Evolutionary conservation across 1,140 invertebrate species (phyloP).

Genomic region (Bursaphelenchus mucronatus): DNA sequence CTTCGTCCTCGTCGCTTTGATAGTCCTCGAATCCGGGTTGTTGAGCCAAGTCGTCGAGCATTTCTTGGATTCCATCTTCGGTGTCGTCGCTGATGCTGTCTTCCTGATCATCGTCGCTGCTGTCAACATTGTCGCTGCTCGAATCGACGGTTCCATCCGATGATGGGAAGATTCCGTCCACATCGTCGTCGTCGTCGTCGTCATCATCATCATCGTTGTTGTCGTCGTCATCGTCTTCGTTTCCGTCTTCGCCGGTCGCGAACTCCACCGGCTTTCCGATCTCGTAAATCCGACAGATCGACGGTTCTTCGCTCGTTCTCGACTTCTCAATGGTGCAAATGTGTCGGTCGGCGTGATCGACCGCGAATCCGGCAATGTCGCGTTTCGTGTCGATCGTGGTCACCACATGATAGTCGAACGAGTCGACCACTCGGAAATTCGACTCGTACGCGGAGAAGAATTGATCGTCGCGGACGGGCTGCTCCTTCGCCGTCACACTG

Average conservation of each 20-base stretch:
- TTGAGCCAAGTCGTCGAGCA: neutral
- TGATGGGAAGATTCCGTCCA: constrained; percentile 15
- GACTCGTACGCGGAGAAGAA: constrained; percentile 70
- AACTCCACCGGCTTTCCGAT: constrained; percentile 63
- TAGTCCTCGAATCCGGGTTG: constrained; percentile 11
- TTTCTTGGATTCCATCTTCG: neutral
- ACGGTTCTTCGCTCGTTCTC: constrained; percentile 55
- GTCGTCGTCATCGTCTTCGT: constrained; percentile 50
- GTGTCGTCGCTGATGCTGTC: neutral
- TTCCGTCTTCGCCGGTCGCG: constrained; percentile 48
- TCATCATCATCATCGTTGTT: constrained; percentile 19
- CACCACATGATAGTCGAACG: constrained; percentile 74
- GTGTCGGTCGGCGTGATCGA: constrained; percentile 68
- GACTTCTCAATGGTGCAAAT: constrained; percentile 64
- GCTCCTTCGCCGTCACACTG: constrained; percentile 60
- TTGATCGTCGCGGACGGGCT: constrained; percentile 67
- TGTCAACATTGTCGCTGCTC: neutral
- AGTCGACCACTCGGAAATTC: constrained; percentile 88
- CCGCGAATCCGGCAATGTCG: constrained; percentile 63
- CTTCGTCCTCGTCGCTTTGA: constrained; percentile 13
- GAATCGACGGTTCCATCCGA: constrained; percentile 6
- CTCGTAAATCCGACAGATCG: constrained; percentile 65
- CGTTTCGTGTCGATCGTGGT: constrained; percentile 82
- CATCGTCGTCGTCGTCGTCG: constrained; percentile 12
- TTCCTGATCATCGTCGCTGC: constrained; percentile 8